phyloP scores from a whole-genome alignment of 2,113 vertebrate species.

The Emydura subglobosa region DNA sequence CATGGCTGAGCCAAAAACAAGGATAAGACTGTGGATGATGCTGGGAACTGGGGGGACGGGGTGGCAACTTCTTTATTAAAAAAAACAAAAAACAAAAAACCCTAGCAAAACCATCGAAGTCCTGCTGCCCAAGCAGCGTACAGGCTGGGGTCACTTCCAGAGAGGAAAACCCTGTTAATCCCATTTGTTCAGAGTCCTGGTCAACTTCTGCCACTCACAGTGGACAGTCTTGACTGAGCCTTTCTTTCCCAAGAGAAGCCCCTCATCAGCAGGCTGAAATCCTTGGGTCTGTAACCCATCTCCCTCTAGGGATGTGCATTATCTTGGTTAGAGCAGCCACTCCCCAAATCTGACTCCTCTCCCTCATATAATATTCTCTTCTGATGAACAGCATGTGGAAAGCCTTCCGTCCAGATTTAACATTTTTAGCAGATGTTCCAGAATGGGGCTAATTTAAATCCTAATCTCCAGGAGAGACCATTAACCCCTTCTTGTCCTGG shows the following conservation, averaged over 20 bases:
- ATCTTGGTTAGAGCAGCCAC: not conserved
- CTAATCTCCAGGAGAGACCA: rapidly evolving
- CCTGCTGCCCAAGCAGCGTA: not conserved
- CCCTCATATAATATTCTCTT: not conserved
- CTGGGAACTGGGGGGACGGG: rapidly evolving
- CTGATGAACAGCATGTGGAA: not conserved
- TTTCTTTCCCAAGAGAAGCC: not conserved
- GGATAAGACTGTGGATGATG: not conserved
- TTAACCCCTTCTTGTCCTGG: not conserved
- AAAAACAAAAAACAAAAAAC: not conserved
- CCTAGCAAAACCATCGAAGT: not conserved
- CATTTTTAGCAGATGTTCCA: not conserved
- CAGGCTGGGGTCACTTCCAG: not conserved
- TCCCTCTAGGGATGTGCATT: not conserved
- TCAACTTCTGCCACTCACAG: not conserved
- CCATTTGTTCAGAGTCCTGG: not conserved
- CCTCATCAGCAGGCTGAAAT: not conserved
- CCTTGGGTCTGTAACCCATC: too few relatives aligned
- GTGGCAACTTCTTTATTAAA: not conserved
- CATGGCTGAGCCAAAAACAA: not conserved
- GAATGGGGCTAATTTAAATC: not conserved
- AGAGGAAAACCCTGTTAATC: not conserved
- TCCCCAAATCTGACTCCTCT: not conserved
- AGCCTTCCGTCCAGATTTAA: rapidly evolving
- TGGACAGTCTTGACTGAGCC: not conserved